phyloP scores from a whole-genome alignment of 1,140 invertebrate genomes.

The Andricus grossulariae region DNA sequence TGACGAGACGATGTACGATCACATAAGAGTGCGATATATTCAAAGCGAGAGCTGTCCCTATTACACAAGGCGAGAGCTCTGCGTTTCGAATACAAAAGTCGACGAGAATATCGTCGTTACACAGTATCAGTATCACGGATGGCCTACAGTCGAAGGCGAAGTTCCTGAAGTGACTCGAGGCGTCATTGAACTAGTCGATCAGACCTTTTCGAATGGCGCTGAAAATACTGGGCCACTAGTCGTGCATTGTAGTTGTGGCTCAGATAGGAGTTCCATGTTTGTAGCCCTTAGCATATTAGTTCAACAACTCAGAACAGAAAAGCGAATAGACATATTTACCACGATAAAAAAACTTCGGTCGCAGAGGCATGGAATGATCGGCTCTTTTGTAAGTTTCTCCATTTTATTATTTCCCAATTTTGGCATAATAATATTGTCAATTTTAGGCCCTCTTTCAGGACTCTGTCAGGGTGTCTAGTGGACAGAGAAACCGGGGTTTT shows the following conservation, averaged over 20 bases:
- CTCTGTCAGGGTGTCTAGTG: no score
- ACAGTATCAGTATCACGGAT: slow-evolving; percentile 92
- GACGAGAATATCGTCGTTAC: slow-evolving; percentile 84
- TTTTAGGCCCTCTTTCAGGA: no score
- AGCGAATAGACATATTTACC: slow-evolving; percentile 90
- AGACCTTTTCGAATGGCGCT: slow-evolving; percentile 78
- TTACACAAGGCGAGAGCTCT: slow-evolving; percentile 89
- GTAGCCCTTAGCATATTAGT: slow-evolving; percentile 90
- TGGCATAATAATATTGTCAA: no score
- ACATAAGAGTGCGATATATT: slow-evolving; percentile 90
- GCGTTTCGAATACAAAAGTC: slow-evolving; percentile 84
- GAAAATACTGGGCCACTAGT: slow-evolving; percentile 81
- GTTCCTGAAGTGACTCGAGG: slow-evolving; percentile 90
- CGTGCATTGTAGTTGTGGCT: slow-evolving; percentile 90
- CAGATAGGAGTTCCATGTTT: slow-evolving; percentile 92
- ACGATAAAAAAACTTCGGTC: slow-evolving; percentile 88
- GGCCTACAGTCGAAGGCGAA: slow-evolving; percentile 91
- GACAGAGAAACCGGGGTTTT: no score
- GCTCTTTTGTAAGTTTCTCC: slow-evolving; percentile 83
- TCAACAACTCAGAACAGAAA: slow-evolving; percentile 87
- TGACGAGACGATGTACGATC: slow-evolving; percentile 87
- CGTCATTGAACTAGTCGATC: slow-evolving; percentile 87
- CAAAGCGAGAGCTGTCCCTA: slow-evolving; percentile 92
- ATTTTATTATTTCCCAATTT: neutral
- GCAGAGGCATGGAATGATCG: slow-evolving; percentile 88